Base-by-base conservation (phyloP, 1,140 invertebrate species). In the Homalodisca vitripennis region DNA sequence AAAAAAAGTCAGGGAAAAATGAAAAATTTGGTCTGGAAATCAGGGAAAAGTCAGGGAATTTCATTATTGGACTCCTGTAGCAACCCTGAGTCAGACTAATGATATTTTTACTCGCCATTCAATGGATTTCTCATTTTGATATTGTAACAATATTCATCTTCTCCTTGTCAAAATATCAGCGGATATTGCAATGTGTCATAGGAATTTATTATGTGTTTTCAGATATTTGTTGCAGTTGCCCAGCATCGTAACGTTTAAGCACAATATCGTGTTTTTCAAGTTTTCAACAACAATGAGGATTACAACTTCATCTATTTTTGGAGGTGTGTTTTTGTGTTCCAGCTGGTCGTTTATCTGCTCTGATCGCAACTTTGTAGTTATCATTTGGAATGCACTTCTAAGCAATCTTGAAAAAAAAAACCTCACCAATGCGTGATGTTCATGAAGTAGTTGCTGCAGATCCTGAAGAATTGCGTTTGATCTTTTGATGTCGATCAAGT, bases 141-240 rank as follows among this genome's bases (percentile, higher is more conserved):
- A 51, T 68, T 57, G 27, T 71, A 66, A 26, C 10, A 29, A 51
- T 72, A 76, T 27, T 71, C 72, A 70, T 71, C 74, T 26, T 72
- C 70, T 67, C 77, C 77, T 70, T 69, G 46, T 70, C 70, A 71
- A 72, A 78, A 79, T 69, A 80, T 73, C 53, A 80, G 17, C 0
- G 78, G 77, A 74, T 81, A 80, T 68, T 78, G 76, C 70, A 81
- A 71, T 64, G 76, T 65, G 74, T 80, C 78, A 73, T 77, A 78
- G 0, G 76, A 73, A n/a, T n/a, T n/a, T n/a, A 20, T 75, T 60
- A 62, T 79, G 75, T 70, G 75, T n/a, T 57, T 63, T 79, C 77
- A 41, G 73, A 74, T 20, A 73, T 63, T 32, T 55, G 1, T 0
- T 31, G 3, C 29, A 71, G 34, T n/a, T n/a, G n/a, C n/a, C 13